Conservation (phyloP, 1,140 invertebrate species). For the Drosophila arawakana region DNA sequence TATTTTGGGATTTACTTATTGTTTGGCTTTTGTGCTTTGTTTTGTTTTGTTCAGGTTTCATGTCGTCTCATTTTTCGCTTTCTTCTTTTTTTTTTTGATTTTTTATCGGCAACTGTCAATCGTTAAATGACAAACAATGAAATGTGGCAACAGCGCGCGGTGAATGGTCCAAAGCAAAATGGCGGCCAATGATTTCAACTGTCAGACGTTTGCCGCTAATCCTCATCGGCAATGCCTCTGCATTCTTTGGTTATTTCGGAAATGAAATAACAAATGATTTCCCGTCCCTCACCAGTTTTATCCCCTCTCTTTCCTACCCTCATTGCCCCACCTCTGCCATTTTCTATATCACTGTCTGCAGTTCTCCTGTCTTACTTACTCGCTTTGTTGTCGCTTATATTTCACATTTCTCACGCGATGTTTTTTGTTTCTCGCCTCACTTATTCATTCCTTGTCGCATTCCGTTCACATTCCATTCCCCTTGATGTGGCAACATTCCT, state of each 20-base stretch:
- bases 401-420: conserved; percentile 59
- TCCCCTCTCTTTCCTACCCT: neutral
- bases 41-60: conserved; percentile 43
- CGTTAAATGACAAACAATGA: conserved; percentile 82
- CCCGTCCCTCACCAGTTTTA: neutral
- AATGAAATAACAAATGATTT: conserved; percentile 79
- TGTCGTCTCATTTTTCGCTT: conserved; percentile 31
- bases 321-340: neutral
- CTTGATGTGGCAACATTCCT: conserved; percentile 36
- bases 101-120: conserved; percentile 76
- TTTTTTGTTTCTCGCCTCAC: conserved; percentile 34
- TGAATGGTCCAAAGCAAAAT: conserved; percentile 46
- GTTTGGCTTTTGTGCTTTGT: conserved; percentile 17
- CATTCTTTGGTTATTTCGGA: conserved; percentile 63
- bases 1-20: conserved; percentile 47
- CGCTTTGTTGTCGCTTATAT: conserved; percentile 31
- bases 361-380: no score
- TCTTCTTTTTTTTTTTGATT: conserved; percentile 2
- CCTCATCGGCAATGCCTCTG: conserved; percentile 53
- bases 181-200: conserved; percentile 71
- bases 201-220: conserved; percentile 60
- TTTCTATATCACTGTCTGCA: neutral
- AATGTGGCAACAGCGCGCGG: conserved; percentile 57
- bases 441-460: conserved; percentile 47
- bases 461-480: conserved; percentile 33